Evolutionary conservation across 1,140 invertebrate genomes (phyloP), one percentile per base, ranked within the genome.

Genomic region (Zaprionus gabonicus): DNA sequence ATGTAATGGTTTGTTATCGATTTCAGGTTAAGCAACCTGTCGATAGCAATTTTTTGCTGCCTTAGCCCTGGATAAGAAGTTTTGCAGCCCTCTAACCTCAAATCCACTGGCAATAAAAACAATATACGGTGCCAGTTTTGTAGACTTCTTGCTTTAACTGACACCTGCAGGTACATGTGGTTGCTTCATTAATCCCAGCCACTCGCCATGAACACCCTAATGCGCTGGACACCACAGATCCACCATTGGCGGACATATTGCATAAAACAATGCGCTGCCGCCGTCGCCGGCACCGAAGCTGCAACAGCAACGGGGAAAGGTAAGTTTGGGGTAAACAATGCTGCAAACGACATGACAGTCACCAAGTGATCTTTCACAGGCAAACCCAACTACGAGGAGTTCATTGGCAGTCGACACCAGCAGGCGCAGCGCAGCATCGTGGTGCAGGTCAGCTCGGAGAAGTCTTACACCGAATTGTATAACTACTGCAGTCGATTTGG

Each of bases 401-500:
- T 92, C 49, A 80, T 92, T 44, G 55, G 53, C 31, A 60, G 58
- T 12, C 91, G 90, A 0, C 91, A 92, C 46, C 66, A 73, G 55
- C 78, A 86, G 60, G 91, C 91, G 0, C 78, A 80, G 28, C 81
- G 91, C 65, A 96, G 95, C 91, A 87, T 95, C 31, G 86, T 96
- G 13, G 93, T 95, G 23, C 94, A 95, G 94, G 95, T 96, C 1
- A 94, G 95, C 78, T 95, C 95, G 0, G 93, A 94, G 41, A 94
- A 94, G 41, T 95, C 95, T 6, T 94, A 94, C 76, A 82, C 84
- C 56, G 94, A 96, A 93, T 92, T 96, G 34, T 94, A 95, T 88
- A 92, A 93, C 1, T 96, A 96, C 91, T 96, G 96, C 91, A 93
- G 92, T 46, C 90, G 93, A 73, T 95, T 95, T 93, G 95, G 95